These are phyloP conservation scores for Spialia ferax DNA, from an alignment of 2,888 invertebrate genomes.

Conservation along the genomic window DNA sequence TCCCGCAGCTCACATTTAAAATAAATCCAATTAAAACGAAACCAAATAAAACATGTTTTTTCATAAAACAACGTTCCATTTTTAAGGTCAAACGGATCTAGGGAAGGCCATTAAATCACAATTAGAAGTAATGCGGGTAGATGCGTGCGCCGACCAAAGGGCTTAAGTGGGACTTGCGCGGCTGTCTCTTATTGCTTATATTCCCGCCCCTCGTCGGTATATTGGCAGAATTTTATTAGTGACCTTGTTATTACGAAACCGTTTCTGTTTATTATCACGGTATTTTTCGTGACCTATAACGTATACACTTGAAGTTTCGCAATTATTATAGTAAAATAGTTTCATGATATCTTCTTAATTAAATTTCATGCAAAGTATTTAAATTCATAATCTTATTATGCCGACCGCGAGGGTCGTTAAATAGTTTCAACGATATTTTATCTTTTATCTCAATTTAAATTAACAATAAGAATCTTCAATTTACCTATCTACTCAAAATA, in stretches of 20 bases:
- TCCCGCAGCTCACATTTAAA: too few species aligned
- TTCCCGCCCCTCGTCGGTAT: slow-evolving; percentile 49
- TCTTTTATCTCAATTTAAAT: not conserved
- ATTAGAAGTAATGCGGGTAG: slow-evolving; percentile 83
- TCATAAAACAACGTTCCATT: slow-evolving; percentile 62
- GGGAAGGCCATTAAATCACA: slow-evolving; percentile 82
- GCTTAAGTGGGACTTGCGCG: slow-evolving; percentile 78
- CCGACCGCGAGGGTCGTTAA: too few species aligned
- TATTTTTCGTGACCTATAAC: not conserved
- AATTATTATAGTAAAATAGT: too few species aligned
- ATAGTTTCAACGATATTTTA: too few species aligned
- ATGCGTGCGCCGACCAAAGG: slow-evolving; percentile 75
- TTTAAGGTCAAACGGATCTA: slow-evolving; percentile 75
- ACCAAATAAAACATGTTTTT: slow-evolving; percentile 21
- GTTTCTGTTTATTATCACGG: slow-evolving; percentile 10
- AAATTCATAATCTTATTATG: too few species aligned
- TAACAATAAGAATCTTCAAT: not conserved
- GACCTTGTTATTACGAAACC: slow-evolving; percentile 20
- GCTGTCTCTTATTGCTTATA: slow-evolving; percentile 75
- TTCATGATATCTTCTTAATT: too few species aligned
- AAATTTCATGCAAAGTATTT: too few species aligned
- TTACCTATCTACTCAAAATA: not conserved
- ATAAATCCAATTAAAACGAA: not conserved
- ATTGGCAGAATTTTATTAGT: slow-evolving; percentile 41
- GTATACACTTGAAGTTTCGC: too few species aligned